Evolutionary conservation across 1,140 invertebrate genomes (phyloP), one percentile per base, ranked within the genome.

Genomic region (Streblospio benedicti): DNA sequence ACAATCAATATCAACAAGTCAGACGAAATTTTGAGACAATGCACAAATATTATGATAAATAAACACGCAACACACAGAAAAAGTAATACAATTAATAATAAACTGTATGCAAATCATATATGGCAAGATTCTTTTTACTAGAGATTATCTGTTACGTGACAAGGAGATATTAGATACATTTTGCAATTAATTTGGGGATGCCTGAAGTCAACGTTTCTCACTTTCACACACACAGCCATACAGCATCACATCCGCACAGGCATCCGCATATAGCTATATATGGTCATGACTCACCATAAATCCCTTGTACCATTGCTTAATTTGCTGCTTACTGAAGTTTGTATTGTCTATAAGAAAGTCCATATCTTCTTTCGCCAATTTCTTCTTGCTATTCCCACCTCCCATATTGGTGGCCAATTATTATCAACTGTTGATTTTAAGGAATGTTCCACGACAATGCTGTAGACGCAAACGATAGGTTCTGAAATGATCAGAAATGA

Each of bases 1-100:
- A 86, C 64, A 88, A 95, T n/a, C n/a, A n/a, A n/a, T n/a, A 57
- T 25, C 23, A 56, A 49, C 30, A 45, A 27, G n/a, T 4, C 18
- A 25, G 28, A 9, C n/a, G 28, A 52, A 6, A 9, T 52, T 27
- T 27, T 31, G n/a, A 6, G n/a, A 49, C 23, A 49, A 9, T 14
- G 23, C 20, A 23, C 14, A 23, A 12, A 12, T 41, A 41, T 18
- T 12, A 41, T 41, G n/a, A 41, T 18, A 41, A 41, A n/a, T 41
- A 41, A 41, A 9, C 9, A 41, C 35, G n/a, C 35, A 12, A 12
- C 35, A 9, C 35, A 12, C 9, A n/a, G 35, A 12, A 9, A 12
- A 12, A 9, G 35, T 12, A 41, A 41, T 41, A 9, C 27, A 18
- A 12, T 41, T 41, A 18, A 1, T 12, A 57, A 54, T 16, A 49